Evolutionary conservation across 2,888 invertebrate species (phyloP), one percentile per base, ranked within the genome.

Genomic region (Diadegma fenestrale): DNA sequence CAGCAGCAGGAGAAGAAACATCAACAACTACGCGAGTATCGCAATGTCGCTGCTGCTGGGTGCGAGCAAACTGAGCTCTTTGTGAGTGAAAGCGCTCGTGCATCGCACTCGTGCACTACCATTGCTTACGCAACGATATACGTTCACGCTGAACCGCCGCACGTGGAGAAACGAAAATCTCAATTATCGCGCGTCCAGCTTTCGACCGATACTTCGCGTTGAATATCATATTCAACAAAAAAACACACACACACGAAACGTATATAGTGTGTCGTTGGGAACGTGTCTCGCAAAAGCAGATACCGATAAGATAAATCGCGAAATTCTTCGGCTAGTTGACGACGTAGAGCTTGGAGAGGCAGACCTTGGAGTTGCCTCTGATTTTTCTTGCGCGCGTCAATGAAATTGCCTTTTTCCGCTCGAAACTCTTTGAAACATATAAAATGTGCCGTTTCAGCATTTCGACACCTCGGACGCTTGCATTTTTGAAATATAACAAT

Each of bases 1-100:
- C 17, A 51, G 63, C 22, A 17, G 22, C 10, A 66, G 19, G 19
- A 66, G 19, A 19, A 63, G 63, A 61, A 37, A 37, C 37, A 37
- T 37, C 37, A 37, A 71, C 19, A 37, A 64, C 58, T 45, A 64
- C 48, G 75, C 69, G 72, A 75, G 76, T 77, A 80, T 82, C 14
- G n/a, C n/a, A n/a, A n/a, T 85, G 82, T 63, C 68, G 73, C 78
- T 14, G 48, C 41, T 30, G 68, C 76, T 43, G 22, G 26, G 26
- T 37, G 61, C 73, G 45, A 30, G 45, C 30, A 68, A 72, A 85
- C 82, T 80, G 82, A 85, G 66, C 85, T 80, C 85, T 80, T 76
- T 75, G 75, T 79, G 54, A 66, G 76, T 64, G 80, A 72, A 76
- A 82, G 72, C 79, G 19, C 7, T 14, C 26, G 22, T n/a, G n/a